Evolutionary conservation across 1,140 invertebrate species (phyloP).

Genomic region (Aplysia californica): DNA sequence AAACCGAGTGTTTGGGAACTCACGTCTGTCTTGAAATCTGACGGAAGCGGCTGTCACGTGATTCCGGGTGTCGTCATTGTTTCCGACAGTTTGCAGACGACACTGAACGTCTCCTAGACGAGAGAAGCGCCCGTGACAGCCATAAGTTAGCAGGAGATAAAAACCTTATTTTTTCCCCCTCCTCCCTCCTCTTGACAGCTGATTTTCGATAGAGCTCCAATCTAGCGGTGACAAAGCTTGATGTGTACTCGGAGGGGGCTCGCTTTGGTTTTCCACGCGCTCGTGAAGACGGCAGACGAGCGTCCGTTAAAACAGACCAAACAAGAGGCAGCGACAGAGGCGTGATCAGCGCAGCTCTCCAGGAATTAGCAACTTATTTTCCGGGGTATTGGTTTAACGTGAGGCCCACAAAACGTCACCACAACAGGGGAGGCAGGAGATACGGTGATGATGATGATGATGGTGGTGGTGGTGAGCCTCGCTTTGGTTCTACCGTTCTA

Average conservation of each 20-base stretch:
- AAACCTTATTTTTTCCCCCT: no score
- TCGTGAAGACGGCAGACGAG: background rate
- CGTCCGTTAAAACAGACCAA: conserved; percentile 12
- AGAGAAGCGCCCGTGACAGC: conserved; percentile 3
- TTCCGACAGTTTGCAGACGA: no score
- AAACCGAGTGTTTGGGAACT: no score
- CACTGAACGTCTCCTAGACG: background rate
- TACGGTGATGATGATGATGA: background rate
- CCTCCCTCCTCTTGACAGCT: conserved; percentile 1
- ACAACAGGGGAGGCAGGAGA: background rate
- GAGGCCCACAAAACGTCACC: conserved; percentile 1
- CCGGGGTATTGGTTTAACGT: conserved; percentile 12
- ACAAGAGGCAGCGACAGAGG: background rate
- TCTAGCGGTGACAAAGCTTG: background rate
- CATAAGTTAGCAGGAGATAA: conserved; percentile 1
- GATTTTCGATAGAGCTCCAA: conserved; percentile 19
- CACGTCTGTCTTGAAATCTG: no score
- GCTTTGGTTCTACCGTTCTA: background rate
- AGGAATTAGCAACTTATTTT: background rate
- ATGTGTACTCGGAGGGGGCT: conserved; percentile 4
- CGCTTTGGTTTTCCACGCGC: background rate
- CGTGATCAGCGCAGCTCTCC: conserved; percentile 4
- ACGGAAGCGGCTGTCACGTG: no score
- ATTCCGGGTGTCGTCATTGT: no score
- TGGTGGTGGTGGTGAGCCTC: background rate